Conservation (phyloP, 1,140 invertebrate species). For the Akabosia matsudoensis region DNA sequence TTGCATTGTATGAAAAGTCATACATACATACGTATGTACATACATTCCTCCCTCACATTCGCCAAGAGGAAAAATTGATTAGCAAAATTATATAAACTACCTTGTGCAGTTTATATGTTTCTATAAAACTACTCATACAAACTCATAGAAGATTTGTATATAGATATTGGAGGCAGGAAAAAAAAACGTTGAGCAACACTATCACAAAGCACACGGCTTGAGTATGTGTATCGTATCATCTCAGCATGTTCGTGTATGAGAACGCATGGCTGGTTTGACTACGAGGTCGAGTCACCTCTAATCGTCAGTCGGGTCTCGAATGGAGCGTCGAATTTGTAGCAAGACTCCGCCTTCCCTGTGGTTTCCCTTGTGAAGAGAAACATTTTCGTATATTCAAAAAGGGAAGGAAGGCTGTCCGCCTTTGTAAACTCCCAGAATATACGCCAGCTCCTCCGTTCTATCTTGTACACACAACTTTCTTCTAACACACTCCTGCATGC, state of each 20-base stretch:
- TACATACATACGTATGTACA: too few relatives aligned
- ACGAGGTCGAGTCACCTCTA: constrained; percentile 45
- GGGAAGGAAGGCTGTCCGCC: constrained; percentile 38
- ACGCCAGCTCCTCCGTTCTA: constrained; percentile 18
- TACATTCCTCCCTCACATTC: too few relatives aligned
- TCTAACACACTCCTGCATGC: not conserved
- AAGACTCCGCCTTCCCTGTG: constrained; percentile 40
- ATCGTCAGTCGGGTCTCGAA: constrained; percentile 45
- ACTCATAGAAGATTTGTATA: too few relatives aligned
- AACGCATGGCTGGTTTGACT: constrained; percentile 45
- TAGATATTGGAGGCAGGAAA: not conserved
- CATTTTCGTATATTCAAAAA: constrained; percentile 40
- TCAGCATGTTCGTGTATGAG: too few relatives aligned
- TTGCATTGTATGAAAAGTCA: too few relatives aligned
- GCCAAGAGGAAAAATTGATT: too few relatives aligned
- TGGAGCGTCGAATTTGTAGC: constrained; percentile 43
- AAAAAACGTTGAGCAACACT: too few relatives aligned
- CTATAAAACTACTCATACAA: too few relatives aligned
- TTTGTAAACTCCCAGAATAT: constrained; percentile 39
- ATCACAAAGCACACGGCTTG: not conserved
- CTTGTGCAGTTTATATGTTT: too few relatives aligned
- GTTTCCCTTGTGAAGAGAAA: constrained; percentile 37
- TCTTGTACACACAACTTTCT: constrained; percentile 1
- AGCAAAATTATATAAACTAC: too few relatives aligned
- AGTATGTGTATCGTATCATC: not conserved